Base-by-base conservation (phyloP, 2,888 invertebrate species). In the Atrina japonica region DNA sequence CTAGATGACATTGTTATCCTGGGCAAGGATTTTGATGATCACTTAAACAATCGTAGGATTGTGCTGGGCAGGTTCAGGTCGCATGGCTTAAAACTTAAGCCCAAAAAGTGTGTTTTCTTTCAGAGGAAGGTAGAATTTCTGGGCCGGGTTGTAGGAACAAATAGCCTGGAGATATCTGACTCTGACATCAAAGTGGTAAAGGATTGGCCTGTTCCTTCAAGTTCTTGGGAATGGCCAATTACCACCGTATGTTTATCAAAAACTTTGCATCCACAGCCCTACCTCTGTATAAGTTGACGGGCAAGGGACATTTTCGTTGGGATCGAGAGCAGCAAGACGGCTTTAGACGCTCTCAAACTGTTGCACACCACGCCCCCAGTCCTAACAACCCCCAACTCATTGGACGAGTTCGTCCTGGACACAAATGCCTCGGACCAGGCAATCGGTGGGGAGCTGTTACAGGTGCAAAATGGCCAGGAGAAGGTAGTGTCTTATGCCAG, bases 401-500 rank as follows among this genome's bases (percentile, higher is more conserved):
- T n/a, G n/a, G 70, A 65, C 40, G 40, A n/a, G 6, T 65, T 65
- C 41, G 59, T 65, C 18, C 14, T 70, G 47, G 70, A 70, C 52
- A 63, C 49, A 6, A 53, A 70, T 50, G 65, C 60, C 11, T 70
- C 70, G 30, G 43, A 70, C n/a, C 35, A 70, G 3, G 53, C 58
- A 14, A 50, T 65, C 14, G 67, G 59, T 14, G 67, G 66, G 5
- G 74, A 61, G 35, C 45, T 71, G 35, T 55, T 55, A 7, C 73
- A 75, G 27, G 47, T 73, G n/a, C 70, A 69, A 25, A 21, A 45
- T 52, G 65, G 75, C 0, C 14, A 49, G 3, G 61, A 69, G 58
- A 23, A 49, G 25, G 61, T 70, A n/a, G 65, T 75, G 21, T 35
- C 58, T 1, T 76, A 67, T 45, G 30, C 27, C n/a, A 73, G 71